These are phyloP conservation scores for Onychomys torridus DNA, from an alignment of 2,797 vertebrate genomes.

Conservation along the genomic window DNA sequence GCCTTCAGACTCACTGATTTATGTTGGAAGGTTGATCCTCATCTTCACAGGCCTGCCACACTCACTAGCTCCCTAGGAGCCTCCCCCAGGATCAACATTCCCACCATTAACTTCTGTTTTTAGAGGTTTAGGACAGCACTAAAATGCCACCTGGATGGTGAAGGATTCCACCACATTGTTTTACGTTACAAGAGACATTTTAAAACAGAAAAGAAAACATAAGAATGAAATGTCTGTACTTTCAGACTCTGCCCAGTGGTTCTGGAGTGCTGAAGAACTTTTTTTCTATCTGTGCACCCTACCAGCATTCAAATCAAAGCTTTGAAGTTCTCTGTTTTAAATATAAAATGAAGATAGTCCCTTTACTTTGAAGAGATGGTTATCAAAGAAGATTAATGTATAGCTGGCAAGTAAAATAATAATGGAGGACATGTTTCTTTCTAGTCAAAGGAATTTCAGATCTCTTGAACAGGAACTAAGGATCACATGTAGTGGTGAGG, in stretches of 20 bases:
- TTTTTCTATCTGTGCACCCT: not conserved
- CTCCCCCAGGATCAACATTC: constrained; percentile 81
- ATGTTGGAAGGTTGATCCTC: constrained; percentile 74
- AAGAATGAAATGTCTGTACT: constrained; percentile 83
- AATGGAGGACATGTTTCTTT: constrained; percentile 56
- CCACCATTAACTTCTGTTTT: constrained; percentile 86
- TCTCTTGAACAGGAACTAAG: not conserved
- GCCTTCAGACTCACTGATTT: constrained; percentile 83
- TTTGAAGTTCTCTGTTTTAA: constrained; percentile 73
- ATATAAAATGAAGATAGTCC: constrained; percentile 78
- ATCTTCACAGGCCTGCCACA: constrained; percentile 73
- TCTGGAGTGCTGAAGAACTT: constrained; percentile 74
- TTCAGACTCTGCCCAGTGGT: constrained; percentile 78
- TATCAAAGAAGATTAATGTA: constrained; percentile 71
- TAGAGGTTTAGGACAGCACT: constrained; percentile 84
- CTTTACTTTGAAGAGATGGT: constrained; percentile 71
- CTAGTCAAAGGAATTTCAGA: constrained; percentile 37
- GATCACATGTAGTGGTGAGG: not conserved
- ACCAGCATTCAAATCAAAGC: constrained; percentile 63
- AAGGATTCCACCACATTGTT: constrained; percentile 85
- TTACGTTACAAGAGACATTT: constrained; percentile 83
- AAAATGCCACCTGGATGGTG: constrained; percentile 81
- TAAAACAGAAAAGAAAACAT: constrained; percentile 74
- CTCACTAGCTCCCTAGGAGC: constrained; percentile 66
- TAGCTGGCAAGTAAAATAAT: constrained; percentile 69